Percentiles rank a stretch among this genome's conserved stretches.
Conservation (phyloP, 2,797 vertebrate genomes). For the Poeciliopsis presidionis region DNA sequence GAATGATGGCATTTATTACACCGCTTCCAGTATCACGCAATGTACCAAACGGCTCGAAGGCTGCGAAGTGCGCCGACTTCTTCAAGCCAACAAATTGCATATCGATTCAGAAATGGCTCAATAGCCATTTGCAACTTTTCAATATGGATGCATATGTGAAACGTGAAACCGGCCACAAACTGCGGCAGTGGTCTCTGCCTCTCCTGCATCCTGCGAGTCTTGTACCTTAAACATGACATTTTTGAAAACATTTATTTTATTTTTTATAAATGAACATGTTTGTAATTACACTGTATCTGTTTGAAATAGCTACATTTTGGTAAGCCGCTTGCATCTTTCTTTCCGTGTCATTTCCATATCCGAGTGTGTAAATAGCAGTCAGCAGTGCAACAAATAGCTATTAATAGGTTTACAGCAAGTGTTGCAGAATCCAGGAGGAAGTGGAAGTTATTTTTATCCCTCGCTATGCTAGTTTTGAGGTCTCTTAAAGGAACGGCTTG, state of each 20-base stretch:
- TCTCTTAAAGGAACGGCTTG: slow-evolving; percentile 11
- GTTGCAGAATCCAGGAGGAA: slow-evolving; percentile 14
- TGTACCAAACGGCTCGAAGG: slow-evolving; percentile 73
- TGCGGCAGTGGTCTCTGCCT: background rate
- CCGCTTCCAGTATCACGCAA: slow-evolving; percentile 63
- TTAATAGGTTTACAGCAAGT: slow-evolving; percentile 11
- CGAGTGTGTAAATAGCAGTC: slow-evolving; percentile 6
- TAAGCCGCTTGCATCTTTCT: background rate
- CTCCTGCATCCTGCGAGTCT: slow-evolving; percentile 35
- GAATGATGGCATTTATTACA: slow-evolving; percentile 77
- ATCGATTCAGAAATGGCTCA: slow-evolving; percentile 71
- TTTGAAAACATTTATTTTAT: background rate
- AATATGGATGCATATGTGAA: slow-evolving; percentile 71
- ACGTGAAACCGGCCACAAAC: slow-evolving; percentile 36
- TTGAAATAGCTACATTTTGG: background rate
- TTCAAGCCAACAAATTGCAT: slow-evolving; percentile 73
- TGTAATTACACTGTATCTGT: slow-evolving; percentile 22
- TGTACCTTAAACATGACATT: slow-evolving; percentile 48
- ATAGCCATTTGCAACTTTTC: slow-evolving; percentile 72
- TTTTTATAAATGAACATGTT: background rate
- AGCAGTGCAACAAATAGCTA: slow-evolving; percentile 14
- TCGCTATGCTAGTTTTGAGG: slow-evolving; percentile 9
- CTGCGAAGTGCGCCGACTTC: slow-evolving; percentile 48
- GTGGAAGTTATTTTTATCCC: slow-evolving; percentile 24
- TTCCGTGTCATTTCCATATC: background rate